phyloP scores from a whole-genome alignment of 2,113 vertebrate genomes.

The Natator depressus region DNA sequence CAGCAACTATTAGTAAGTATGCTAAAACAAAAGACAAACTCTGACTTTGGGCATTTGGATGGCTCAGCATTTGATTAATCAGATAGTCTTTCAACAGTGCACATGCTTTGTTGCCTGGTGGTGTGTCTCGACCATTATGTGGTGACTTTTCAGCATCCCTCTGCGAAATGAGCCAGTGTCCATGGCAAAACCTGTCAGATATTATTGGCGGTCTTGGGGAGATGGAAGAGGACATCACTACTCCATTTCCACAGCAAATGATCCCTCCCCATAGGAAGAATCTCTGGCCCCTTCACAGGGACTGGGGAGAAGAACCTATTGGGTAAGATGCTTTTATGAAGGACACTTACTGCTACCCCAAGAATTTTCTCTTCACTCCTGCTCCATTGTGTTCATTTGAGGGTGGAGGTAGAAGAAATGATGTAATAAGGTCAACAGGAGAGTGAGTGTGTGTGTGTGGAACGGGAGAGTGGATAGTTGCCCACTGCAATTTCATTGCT shows the following conservation, averaged over 20 bases:
- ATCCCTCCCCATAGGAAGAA: background rate
- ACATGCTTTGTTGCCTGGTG: background rate
- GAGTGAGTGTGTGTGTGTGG: background rate
- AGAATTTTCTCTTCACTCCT: background rate
- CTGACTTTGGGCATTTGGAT: background rate
- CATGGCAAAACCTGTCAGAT: background rate
- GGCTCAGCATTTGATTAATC: background rate
- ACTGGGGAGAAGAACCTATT: background rate
- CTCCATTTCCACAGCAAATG: background rate
- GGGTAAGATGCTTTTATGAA: background rate
- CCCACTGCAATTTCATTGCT: background rate
- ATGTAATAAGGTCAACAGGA: background rate
- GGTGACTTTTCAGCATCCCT: background rate
- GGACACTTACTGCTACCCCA: background rate
- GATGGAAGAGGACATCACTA: background rate
- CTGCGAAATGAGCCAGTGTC: background rate
- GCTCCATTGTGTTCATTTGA: background rate
- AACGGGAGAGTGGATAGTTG: background rate
- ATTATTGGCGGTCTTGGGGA: background rate
- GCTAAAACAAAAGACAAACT: background rate
- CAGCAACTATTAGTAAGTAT: background rate
- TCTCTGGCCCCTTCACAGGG: background rate
- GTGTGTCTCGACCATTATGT: background rate
- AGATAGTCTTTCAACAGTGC: background rate
- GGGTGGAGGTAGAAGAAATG: background rate